These are phyloP conservation scores for Scotopteryx bipunctaria DNA, from an alignment of 2,888 invertebrate species.

Conservation along the genomic window DNA sequence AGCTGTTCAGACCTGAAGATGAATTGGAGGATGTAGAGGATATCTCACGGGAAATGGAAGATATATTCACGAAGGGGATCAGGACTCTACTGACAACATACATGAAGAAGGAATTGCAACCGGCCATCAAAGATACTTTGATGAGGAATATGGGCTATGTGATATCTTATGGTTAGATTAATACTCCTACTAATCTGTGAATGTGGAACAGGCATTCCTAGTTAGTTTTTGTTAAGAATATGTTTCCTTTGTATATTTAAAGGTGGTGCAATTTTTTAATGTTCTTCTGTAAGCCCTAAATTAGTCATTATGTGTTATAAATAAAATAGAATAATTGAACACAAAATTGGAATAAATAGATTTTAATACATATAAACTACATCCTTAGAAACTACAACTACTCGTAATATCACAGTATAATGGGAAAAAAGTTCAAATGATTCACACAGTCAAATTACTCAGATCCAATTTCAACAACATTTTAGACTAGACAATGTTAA, in stretches of 20 bases:
- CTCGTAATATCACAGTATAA: constrained; percentile 31
- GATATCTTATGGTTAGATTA: constrained; percentile 89
- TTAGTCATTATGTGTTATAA: constrained; percentile 18
- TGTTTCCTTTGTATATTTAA: not conserved
- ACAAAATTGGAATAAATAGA: constrained; percentile 18
- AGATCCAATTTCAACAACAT: not conserved
- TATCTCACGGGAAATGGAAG: constrained; percentile 91
- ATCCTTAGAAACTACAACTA: constrained; percentile 35
- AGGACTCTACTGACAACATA: constrained; percentile 90
- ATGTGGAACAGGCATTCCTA: no score
- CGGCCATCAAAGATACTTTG: constrained; percentile 92
- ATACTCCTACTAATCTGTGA: no score
- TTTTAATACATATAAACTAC: constrained; percentile 22
- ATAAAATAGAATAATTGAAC: not conserved
- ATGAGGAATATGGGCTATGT: constrained; percentile 95
- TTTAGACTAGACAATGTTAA: not conserved
- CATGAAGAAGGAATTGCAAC: constrained; percentile 92
- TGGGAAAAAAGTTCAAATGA: constrained; percentile 12
- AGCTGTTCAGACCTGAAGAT: constrained; percentile 77
- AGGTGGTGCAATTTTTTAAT: not conserved
- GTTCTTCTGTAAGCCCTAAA: not conserved
- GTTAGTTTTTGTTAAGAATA: no score
- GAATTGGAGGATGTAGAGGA: constrained; percentile 85
- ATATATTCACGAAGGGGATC: constrained; percentile 92
- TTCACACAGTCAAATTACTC: not conserved